Evolutionary conservation across 1,140 invertebrate species (phyloP), one percentile per base, ranked within the genome.

Genomic region (Hyles euphorbiae): DNA sequence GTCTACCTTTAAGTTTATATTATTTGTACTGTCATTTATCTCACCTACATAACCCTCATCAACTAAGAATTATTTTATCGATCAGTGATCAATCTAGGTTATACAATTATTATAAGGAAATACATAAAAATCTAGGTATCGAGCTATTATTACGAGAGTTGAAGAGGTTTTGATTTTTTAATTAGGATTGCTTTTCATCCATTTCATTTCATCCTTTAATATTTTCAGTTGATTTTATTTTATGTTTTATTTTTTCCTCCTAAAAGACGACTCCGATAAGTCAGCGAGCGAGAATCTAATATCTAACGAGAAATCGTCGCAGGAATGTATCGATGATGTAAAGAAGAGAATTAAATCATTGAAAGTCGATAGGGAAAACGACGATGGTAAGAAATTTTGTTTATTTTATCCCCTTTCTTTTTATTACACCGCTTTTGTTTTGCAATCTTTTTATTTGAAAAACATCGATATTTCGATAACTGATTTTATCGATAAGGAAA

Each of bases 311-410:
- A 79, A 78, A 72, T 69, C 78, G 12, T 78, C 82, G 3, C 76
- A 86, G 53, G 73, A 84, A 34, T 76, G 81, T 1, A 88, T 87
- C 53, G 86, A 83, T 34, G 84, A 88, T 59, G 86, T 69, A 54
- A 87, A 87, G 72, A 72, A 79, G 69, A 62, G 81, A 56, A 87
- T 88, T 67, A 85, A 87, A 50, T 85, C 83, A 3, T 70, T 88
- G 51, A 88, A 85, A 81, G 79, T 87, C 64, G 86, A 85, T 78
- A 77, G 76, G 74, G 83, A 85, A n/a, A 88, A 88, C 46, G 82
- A 87, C 11, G 84, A 88, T 61, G 86, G 86, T 88, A 87, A 88
- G 86, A 67, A 10, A 65, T 63, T 62, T 40, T 40, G 4, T 40
- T 40, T 40, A 40, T 40, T 40, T 40, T 12, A 48, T 48, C 5